Conservation (phyloP, 92 coral and sea anemone species). For the Palythoa grandis region DNA sequence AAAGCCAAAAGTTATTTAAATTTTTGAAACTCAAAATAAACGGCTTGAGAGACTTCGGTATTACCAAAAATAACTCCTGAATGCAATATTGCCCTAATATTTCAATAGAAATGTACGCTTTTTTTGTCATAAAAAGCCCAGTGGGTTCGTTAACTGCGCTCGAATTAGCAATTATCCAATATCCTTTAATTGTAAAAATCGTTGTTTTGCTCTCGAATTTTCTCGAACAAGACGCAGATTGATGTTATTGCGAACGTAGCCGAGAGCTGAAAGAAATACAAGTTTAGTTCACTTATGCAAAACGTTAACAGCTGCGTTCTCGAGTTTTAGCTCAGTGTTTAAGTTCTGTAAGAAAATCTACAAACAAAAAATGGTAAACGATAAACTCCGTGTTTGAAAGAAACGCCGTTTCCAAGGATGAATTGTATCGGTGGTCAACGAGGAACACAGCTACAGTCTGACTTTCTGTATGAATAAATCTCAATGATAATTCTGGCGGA, state of each 20-base stretch:
- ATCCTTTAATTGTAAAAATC: background rate
- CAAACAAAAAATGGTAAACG: conserved; percentile 1
- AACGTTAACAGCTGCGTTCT: conserved; percentile 26
- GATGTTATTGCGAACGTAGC: background rate
- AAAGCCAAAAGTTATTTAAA: background rate
- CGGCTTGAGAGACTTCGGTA: background rate
- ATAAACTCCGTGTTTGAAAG: background rate
- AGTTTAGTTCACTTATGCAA: background rate
- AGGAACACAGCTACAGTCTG: background rate
- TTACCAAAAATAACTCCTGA: background rate
- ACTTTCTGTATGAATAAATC: background rate
- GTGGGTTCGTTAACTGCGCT: background rate
- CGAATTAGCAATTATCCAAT: background rate
- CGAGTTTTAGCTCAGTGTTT: background rate
- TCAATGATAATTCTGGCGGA: background rate
- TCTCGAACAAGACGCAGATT: background rate
- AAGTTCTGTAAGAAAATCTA: background rate
- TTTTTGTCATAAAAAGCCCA: conserved; percentile 8
- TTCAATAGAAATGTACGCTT: conserved; percentile 9
- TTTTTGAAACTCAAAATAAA: background rate
- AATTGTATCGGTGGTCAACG: background rate
- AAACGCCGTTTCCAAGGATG: background rate
- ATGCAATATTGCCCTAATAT: conserved; percentile 1
- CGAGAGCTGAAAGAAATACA: background rate
- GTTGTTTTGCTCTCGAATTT: background rate